These are phyloP conservation scores for Glareola pratincola DNA, from an alignment of 2,113 vertebrate genomes.

Conservation along the genomic window DNA sequence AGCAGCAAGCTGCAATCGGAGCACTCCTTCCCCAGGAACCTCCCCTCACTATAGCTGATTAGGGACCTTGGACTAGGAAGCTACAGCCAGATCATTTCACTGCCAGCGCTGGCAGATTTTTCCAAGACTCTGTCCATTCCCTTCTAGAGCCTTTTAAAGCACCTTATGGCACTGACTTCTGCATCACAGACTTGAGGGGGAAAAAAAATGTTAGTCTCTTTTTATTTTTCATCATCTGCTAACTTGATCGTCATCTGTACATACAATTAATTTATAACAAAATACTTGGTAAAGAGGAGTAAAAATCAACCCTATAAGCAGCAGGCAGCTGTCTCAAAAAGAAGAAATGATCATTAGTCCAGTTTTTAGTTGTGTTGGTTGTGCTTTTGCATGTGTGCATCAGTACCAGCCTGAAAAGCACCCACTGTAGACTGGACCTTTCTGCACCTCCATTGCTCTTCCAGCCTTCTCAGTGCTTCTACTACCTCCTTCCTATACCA, in stretches of 20 bases:
- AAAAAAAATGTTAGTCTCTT: background rate
- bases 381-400: rapidly evolving
- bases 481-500: rapidly evolving
- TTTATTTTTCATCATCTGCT: background rate
- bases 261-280: background rate
- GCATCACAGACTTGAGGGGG: background rate
- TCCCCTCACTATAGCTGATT: background rate
- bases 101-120: background rate
- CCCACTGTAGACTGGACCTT: background rate
- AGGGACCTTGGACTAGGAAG: background rate
- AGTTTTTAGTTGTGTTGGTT: background rate
- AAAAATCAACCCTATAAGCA: background rate
- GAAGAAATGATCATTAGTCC: background rate
- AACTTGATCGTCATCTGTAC: background rate
- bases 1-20: background rate
- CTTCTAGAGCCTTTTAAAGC: background rate
- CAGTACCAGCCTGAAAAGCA: background rate
- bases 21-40: background rate
- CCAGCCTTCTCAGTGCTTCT: background rate
- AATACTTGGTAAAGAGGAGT: background rate
- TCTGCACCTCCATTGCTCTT: background rate
- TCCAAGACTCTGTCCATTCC: background rate
- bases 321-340: background rate
- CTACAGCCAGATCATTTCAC: background rate
- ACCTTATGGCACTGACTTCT: background rate